Evolutionary conservation across 2,888 invertebrate species (phyloP), one percentile per base, ranked within the genome.

Genomic region (Scaptodrosophila latifasciaeformis): DNA sequence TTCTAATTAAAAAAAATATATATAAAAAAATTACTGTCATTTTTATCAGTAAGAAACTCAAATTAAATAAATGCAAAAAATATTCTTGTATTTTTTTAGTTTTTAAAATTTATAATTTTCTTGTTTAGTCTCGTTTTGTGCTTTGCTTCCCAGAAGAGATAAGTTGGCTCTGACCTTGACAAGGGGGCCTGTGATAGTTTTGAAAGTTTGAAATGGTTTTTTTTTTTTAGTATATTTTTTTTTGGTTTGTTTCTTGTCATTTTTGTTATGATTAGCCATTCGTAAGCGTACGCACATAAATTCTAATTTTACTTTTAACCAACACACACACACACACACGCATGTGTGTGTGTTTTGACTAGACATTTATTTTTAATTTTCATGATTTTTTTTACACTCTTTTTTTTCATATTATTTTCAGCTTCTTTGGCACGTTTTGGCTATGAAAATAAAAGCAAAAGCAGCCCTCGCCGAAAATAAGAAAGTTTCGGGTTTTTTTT

Each of bases 221-320:
- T 13, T 30, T 7, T 35, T 45, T 10, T 27, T 12, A 6, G 5
- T 27, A 27, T 27, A 27, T 27, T 27, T 27, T 35, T 13, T 17
- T 37, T 15, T 37, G 37, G 17, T 37, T 18, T 17, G 37, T 37
- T 37, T 37, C 15, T n/a, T n/a, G 62, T 56, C 47, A 57, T 58
- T 55, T 29, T 68, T 79, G 72, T 74, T 74, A 79, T 74, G 72
- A 74, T 74, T 79, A 76, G 79, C 79, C 72, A 67, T 74, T 74
- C 72, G 72, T 70, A 46, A n/a, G 48, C 65, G 60, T 75, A 71
- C 71, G 78, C 71, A 71, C 75, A 76, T 58, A 71, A 71, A 76
- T 79, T 74, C 76, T 79, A 74, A 79, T 79, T 74, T 72, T 72
- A 79, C 72, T 76, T 72, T 68, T 75, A 60, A 71, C 68, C 67